Percentiles rank a stretch among this genome's conserved stretches.
phyloP scores from a whole-genome alignment of 2,888 invertebrate genomes.

The Aplocera efformata region DNA sequence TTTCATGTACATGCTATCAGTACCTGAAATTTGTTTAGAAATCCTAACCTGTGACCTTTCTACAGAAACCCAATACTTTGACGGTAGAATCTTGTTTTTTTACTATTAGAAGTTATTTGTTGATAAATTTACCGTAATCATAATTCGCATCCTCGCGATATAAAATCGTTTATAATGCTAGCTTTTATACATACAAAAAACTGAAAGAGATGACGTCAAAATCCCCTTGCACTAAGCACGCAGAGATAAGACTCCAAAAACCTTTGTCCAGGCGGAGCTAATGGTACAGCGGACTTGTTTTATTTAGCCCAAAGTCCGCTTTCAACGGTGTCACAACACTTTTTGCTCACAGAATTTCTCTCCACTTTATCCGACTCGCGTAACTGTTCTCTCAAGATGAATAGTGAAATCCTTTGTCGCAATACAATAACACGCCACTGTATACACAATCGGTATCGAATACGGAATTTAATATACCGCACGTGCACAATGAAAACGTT shows the following conservation, averaged over 20 bases:
- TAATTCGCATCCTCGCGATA: no score
- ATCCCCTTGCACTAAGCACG: conserved; percentile 28
- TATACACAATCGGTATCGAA: conserved; percentile 38
- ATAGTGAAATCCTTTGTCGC: conserved; percentile 50
- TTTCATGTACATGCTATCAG: no score
- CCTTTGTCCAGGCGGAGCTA: conserved; percentile 31
- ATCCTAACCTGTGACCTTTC: no score
- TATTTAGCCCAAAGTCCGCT: conserved; percentile 35
- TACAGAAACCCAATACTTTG: no score
- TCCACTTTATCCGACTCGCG: conserved; percentile 34
- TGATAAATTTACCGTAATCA: no score
- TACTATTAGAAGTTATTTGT: no score
- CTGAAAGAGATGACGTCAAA: conserved; percentile 14
- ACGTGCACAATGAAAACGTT: conserved; percentile 39
- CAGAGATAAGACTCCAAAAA: conserved; percentile 27
- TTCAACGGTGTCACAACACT: conserved; percentile 33
- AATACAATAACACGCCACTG: conserved; percentile 33
- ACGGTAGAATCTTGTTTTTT: no score
- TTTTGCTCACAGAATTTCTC: conserved; percentile 36
- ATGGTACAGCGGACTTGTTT: conserved; percentile 34
- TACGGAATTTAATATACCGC: conserved; percentile 35
- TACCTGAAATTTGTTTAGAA: no score
- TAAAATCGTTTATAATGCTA: no score
- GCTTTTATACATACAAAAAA: no score
- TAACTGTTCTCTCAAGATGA: conserved; percentile 48